Conservation (phyloP, 2,113 vertebrate species). For the Felis catus region DNA sequence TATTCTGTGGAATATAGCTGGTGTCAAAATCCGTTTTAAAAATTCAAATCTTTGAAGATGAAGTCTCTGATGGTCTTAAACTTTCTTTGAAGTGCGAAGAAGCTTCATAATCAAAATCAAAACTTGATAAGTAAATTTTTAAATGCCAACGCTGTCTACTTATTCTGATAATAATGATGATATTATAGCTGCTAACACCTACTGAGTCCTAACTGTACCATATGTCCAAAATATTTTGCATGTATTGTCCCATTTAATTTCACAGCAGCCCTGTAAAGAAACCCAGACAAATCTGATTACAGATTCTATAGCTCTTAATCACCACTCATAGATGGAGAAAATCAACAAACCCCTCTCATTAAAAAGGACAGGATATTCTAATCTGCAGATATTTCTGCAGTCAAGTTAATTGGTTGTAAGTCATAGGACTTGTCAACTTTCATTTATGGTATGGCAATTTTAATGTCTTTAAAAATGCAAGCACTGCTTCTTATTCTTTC, state of each 20-base stretch:
- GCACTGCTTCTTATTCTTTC: background rate
- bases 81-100: conserved; percentile 65
- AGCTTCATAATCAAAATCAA: conserved; percentile 6
- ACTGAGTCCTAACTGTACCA: background rate
- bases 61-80: conserved; percentile 48
- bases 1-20: conserved; percentile 62
- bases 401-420: background rate
- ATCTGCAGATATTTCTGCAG: background rate
- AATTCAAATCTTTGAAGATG: conserved; percentile 62
- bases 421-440: background rate
- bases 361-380: background rate
- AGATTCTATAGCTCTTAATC: background rate
- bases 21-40: conserved; percentile 70
- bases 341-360: background rate
- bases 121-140: background rate
- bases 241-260: background rate
- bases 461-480: conserved; percentile 8
- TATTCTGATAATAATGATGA: background rate
- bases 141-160: background rate
- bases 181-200: background rate
- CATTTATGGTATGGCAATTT: background rate
- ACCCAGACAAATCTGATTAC: background rate
- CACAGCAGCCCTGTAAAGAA: background rate
- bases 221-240: background rate
- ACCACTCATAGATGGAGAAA: background rate